Evolutionary conservation across 2,888 invertebrate species (phyloP).

Genomic region (Scaptomyza cyrtandrae): DNA sequence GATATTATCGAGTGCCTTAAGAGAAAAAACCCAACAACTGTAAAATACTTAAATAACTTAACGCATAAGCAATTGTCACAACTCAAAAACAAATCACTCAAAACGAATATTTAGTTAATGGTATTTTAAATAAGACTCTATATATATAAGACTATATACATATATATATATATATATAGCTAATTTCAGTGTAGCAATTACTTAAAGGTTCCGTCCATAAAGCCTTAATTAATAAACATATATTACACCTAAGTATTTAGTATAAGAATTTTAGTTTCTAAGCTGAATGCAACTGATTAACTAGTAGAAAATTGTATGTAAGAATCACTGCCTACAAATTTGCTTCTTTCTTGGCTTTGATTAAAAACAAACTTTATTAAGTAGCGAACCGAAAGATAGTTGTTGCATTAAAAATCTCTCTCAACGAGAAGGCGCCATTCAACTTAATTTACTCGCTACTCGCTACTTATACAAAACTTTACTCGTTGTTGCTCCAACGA

Average conservation of each 20-base stretch:
- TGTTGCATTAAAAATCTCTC: constrained; percentile 4
- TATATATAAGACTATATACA: constrained; percentile 6
- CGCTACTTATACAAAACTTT: not conserved
- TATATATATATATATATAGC: constrained; percentile 12
- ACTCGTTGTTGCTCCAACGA: constrained; percentile 20
- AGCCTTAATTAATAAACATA: constrained; percentile 44
- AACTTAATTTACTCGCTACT: constrained; percentile 25
- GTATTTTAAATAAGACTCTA: constrained; percentile 26
- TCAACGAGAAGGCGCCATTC: constrained; percentile 18
- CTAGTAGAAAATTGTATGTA: constrained; percentile 19
- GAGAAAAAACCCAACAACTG: constrained; percentile 39
- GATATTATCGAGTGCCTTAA: constrained; percentile 40
- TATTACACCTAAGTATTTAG: constrained; percentile 6
- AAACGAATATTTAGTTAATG: constrained; percentile 50
- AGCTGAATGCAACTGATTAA: constrained; percentile 34
- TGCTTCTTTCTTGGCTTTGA: constrained; percentile 1
- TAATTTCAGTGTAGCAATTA: constrained; percentile 51
- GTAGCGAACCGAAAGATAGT: constrained; percentile 7
- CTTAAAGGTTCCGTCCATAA: constrained; percentile 69
- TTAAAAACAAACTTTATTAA: not conserved
- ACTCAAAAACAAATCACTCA: constrained; percentile 31
- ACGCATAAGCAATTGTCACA: constrained; percentile 36
- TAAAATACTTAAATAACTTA: constrained; percentile 56
- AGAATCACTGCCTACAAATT: constrained; percentile 22
- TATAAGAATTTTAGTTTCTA: constrained; percentile 22